Evolutionary conservation across 2,113 vertebrate species (phyloP), one percentile per base, ranked within the genome.

Genomic region (Phaetusa simplex): DNA sequence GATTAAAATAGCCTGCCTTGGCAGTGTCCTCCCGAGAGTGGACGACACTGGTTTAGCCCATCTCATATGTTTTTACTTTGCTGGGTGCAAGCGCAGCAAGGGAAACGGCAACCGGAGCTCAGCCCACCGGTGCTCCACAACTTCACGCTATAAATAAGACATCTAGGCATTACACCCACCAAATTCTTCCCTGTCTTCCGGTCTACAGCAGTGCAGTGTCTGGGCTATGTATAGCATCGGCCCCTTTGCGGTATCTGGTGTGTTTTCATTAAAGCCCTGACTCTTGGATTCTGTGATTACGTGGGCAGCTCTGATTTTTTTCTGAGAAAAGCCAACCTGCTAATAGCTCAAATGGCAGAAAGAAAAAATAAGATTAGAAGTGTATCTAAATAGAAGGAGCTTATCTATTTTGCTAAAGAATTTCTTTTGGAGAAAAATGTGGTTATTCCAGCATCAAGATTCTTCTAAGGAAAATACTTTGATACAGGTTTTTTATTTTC

Each of bases 21-120:
- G 59, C 74, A 47, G 47, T 30, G 43, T 56, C 42, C 69, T 91
- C 64, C 65, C 67, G 73, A 72, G 70, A 11, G 32, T 27, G 59
- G 76, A 26, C 88, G 69, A 49, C 71, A 88, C 58, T 6, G 3
- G 12, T 42, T 86, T 80, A 88, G 88, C 34, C 14, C 43, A 34
- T 83, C 58, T 53, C 53, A 43, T 58, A 55, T 52, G 53, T 34
- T 66, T 90, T 95, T 76, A 65, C 82, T 93, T 88, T 56, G 43
- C 53, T 76, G 62, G 66, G 16, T 87, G 42, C 56, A 72, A 74
- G 47, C 42, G 56, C 40, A 45, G 86, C 65, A 81, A 90, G 78
- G 90, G 85, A 96, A 95, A 77, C 53, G 45, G 73, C 70, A 91
- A 52, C 74, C 9, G 6, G 87, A 93, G 78, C 87, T 94, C 87